Conservation (phyloP, 2,113 vertebrate species). For the Cyanoramphus novaezelandiae region DNA sequence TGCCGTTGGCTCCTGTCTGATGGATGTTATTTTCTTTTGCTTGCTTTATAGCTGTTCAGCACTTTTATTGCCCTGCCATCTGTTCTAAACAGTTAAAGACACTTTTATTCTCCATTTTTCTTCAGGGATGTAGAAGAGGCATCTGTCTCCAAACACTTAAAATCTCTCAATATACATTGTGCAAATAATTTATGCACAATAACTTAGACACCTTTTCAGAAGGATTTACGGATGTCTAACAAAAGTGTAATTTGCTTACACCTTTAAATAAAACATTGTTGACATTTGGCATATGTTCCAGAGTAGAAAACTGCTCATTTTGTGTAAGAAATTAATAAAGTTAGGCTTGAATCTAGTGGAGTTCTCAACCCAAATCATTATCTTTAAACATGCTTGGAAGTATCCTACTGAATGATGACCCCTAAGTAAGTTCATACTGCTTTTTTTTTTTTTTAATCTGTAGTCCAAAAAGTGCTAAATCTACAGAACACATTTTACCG, state of each 20-base stretch:
- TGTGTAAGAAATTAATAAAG: not conserved
- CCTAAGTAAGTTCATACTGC: not conserved
- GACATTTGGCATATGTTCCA: not conserved
- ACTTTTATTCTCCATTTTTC: not conserved
- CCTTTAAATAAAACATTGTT: not conserved
- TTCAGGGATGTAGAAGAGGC: not conserved
- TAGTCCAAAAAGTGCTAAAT: not conserved
- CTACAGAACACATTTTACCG: not conserved
- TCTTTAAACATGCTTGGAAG: not conserved
- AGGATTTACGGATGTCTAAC: not conserved
- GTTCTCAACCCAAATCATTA: not conserved
- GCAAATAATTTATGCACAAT: not conserved
- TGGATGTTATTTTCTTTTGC: not conserved
- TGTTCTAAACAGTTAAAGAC: not conserved
- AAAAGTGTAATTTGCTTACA: not conserved
- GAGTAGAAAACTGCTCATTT: not conserved
- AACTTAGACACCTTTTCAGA: not conserved
- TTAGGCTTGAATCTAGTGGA: not conserved
- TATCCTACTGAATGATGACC: not conserved
- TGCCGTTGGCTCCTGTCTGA: not conserved
- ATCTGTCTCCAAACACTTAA: constrained; percentile 18
- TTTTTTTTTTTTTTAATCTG: not conserved
- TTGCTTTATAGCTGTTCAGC: not conserved
- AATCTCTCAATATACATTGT: not conserved
- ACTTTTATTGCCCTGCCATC: constrained; percentile 19